phyloP scores from a whole-genome alignment of 2,888 invertebrate genomes.

The Ceramica pisi region DNA sequence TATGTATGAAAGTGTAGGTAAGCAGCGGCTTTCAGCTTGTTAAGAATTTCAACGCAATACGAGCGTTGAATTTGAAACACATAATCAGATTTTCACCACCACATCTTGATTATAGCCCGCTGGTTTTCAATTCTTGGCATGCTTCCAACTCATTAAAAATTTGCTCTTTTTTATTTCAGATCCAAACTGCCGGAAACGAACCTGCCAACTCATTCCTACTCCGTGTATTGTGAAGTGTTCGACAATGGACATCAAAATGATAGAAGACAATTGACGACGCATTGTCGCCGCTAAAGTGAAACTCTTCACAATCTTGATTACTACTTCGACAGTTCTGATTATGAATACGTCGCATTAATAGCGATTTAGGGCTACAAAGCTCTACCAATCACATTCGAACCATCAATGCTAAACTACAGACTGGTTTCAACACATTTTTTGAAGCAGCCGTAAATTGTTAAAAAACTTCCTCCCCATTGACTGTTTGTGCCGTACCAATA shows the following conservation, averaged over 20 bases:
- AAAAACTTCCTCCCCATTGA: constrained; percentile 66
- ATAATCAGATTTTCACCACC: constrained; percentile 37
- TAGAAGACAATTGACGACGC: constrained; percentile 83
- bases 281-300: constrained; percentile 45
- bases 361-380: constrained; percentile 78
- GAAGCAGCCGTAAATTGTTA: constrained; percentile 96
- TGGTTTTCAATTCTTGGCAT: constrained; percentile 37
- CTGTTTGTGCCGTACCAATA: constrained; percentile 86
- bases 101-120: constrained; percentile 17
- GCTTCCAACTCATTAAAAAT: constrained; percentile 51
- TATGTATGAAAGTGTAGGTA: constrained; percentile 27
- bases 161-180: constrained; percentile 75
- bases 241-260: constrained; percentile 75
- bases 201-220: constrained; percentile 29
- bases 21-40: constrained; percentile 21
- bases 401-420: constrained; percentile 97
- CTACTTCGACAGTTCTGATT: constrained; percentile 30
- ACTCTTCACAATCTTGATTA: constrained; percentile 43
- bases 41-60: constrained; percentile 32
- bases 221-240: constrained; percentile 47
- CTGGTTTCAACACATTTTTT: constrained; percentile 97
- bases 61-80: constrained; percentile 33
- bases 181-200: constrained; percentile 44
- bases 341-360: constrained; percentile 70
- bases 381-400: constrained; percentile 79